Base-by-base conservation (phyloP, 2,113 vertebrate species). In the Lagopus leucura region DNA sequence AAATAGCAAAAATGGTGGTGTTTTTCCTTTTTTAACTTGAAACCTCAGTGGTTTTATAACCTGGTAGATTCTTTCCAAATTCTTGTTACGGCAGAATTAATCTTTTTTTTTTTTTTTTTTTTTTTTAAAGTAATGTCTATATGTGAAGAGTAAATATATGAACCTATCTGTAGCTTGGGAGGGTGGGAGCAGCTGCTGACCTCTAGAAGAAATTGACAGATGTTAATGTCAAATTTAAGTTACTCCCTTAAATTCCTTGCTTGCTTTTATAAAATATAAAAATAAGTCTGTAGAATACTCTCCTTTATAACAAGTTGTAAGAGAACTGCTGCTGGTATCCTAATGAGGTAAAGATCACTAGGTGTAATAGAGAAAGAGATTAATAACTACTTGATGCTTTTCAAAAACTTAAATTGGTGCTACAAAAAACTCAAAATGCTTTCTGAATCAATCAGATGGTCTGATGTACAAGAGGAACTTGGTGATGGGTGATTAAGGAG, bases 111-210 rank as follows among this genome's bases (percentile, higher is more conserved):
- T 38, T 38, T 38, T 38, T 8, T 43, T 43, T 43, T 42, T 13
- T 42, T 42, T 42, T 42, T 48, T 25, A 25, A 25, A 25, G 22
- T 90, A 6, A 65, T 87, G 10, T 85, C 22, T 72, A 1, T 79
- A 72, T 64, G 32, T 58, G 65, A 84, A 67, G 54, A 69, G 24
- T n/a, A 55, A 71, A 30, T 64, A 64, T 54, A 79, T 69, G 28
- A 82, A 86, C 79, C 24, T 1, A 1, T 77, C n/a, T 72, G 0
- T 75, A 21, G 18, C 1, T 28, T 67, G 17, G 6, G 8, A 10
- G 5, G 11, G n/a, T 14, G 15, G 38, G 30, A 9, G 38, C 43
- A 79, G 54, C 54, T 86, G 12, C 48, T 76, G 38, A 66, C 34
- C 24, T 76, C 34, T 88, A 57, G 45, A 70, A 71, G 48, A 55